Base-by-base conservation (phyloP, 2,888 invertebrate species). In the Diarsia dahlii region DNA sequence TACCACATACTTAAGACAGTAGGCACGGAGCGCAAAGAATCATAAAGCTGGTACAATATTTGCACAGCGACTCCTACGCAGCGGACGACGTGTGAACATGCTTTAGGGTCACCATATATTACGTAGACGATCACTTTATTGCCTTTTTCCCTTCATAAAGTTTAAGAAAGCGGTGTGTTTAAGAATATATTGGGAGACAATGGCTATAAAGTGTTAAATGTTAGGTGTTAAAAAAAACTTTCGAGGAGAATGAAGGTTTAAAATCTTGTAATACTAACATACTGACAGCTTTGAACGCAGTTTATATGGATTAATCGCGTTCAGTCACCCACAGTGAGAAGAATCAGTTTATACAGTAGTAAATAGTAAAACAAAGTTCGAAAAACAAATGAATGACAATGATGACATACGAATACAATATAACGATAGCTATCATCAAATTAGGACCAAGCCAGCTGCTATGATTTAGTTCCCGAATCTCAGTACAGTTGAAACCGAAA, bases 1-100 rank as follows among this genome's bases (percentile, higher is more conserved):
- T 54, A 80, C 34, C 10, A 15, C 23, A n/a, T 23, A 65, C 60
- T 62, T 50, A 50, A 66, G 63, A 80, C 64, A 48, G 46, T 52
- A 34, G n/a, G 46, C 50, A 39, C 80, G 45, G 28, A 70, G 50
- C 63, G 70, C 56, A 71, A 77, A 82, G 39, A 77, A 74, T 67
- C 82, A 78, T 85, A 79, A 85, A 84, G 67, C 69, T 46, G 48
- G 74, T 50, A 73, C 12, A 74, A 84, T 85, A 80, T 85, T 82
- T 82, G 85, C 79, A 60, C 71, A 74, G 34, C 60, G 20, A 71
- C 77, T 34, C 84, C 73, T 68, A 84, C 84, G 81, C 77, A 65
- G 56, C 46, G 12, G 56, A n/a, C 28, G 34, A 71, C 64, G 65
- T 76, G 82, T 76, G 73, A 71, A 84, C 74, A 45, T 8, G 46